phyloP scores from a whole-genome alignment of 1,140 invertebrate genomes.

The Chrysomallon squamiferum region DNA sequence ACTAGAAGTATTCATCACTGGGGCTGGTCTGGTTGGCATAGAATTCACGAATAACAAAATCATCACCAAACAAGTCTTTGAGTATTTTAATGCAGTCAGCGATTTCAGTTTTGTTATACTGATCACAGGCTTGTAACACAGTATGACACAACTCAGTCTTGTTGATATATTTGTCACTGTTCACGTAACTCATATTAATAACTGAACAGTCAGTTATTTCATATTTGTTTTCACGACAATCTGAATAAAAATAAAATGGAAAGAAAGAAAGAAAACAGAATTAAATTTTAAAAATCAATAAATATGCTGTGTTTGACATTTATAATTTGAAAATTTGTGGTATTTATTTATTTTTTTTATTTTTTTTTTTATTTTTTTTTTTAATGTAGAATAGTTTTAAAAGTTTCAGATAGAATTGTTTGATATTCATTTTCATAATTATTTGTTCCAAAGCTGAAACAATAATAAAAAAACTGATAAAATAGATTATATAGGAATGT shows the following conservation, averaged over 20 bases:
- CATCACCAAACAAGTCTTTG: slow-evolving; percentile 21
- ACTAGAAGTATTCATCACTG: slow-evolving; percentile 58
- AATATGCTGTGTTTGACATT: no score
- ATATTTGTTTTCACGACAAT: slow-evolving; percentile 42
- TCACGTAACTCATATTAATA: slow-evolving; percentile 31
- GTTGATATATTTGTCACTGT: background rate
- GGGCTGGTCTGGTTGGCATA: slow-evolving; percentile 34
- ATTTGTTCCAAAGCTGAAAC: no score
- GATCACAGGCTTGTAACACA: slow-evolving; percentile 32
- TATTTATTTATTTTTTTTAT: no score
- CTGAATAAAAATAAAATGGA: slow-evolving; percentile 16
- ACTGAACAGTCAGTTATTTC: slow-evolving; percentile 40
- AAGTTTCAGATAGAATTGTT: no score
- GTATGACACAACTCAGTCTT: slow-evolving; percentile 23
- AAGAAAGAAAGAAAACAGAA: no score
- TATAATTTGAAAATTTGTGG: no score
- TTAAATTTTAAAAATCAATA: no score
- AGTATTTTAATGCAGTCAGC: slow-evolving; percentile 18
- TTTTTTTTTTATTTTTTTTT: no score
- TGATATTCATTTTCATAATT: no score
- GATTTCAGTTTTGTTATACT: slow-evolving; percentile 11
- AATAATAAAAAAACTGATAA: no score
- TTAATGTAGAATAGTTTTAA: no score
- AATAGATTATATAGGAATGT: no score
- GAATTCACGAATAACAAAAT: slow-evolving; percentile 18